Percentiles rank a stretch among this genome's conserved stretches.
These are phyloP conservation scores for Osmerus eperlanus DNA, from an alignment of 2,113 vertebrate genomes.

Conservation along the genomic window DNA sequence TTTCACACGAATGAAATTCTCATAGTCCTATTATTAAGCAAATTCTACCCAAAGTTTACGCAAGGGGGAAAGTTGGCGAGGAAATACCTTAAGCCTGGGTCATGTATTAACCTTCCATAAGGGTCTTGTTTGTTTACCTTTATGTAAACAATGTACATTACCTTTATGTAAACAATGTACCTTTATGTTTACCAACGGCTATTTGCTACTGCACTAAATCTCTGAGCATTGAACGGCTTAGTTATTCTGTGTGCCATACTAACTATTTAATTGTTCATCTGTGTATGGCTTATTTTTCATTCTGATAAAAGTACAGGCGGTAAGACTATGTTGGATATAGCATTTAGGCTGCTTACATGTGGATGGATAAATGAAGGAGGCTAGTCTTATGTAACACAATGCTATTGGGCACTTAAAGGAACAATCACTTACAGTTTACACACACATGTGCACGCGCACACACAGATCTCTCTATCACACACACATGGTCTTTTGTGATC, in stretches of 20 bases:
- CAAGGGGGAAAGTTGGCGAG: constrained; percentile 41
- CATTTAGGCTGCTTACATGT: too few species aligned
- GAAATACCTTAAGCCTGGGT: constrained; percentile 55
- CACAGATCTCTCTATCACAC: not conserved
- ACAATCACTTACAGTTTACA: not conserved
- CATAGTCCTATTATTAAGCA: not conserved
- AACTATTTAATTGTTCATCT: too few species aligned
- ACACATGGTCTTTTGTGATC: not conserved
- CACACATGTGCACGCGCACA: not conserved
- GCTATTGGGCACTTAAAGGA: too few species aligned
- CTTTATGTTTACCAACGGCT: constrained; percentile 42
- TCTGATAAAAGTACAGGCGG: too few species aligned
- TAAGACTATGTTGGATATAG: too few species aligned
- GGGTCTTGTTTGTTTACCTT: constrained; percentile 70
- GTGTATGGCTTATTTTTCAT: too few species aligned
- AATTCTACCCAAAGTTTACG: not conserved
- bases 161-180: constrained; percentile 56
- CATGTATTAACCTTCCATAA: constrained; percentile 61
- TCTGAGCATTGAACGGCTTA: too few species aligned
- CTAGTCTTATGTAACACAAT: too few species aligned
- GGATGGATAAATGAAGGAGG: too few species aligned
- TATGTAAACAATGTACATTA: constrained; percentile 42
- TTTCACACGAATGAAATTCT: not conserved
- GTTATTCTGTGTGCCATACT: too few species aligned
- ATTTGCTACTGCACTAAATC: too few species aligned